phyloP scores from a whole-genome alignment of 2,113 vertebrate species.

The Daubentonia madagascariensis region DNA sequence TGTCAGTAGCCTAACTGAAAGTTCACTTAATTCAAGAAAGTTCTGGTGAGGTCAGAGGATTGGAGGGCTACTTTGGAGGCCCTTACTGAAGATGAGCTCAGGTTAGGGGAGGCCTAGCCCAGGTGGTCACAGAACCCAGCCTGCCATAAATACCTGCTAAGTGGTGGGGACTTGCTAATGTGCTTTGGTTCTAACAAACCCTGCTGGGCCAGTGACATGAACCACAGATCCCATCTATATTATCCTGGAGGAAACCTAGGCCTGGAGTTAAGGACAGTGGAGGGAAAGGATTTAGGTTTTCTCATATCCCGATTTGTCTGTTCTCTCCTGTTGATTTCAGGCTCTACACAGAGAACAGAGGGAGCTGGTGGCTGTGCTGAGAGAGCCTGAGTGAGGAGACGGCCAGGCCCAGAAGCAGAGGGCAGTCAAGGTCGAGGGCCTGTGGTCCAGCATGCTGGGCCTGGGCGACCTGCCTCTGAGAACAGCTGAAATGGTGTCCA shows the following conservation, averaged over 20 bases:
- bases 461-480: background rate
- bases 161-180: background rate
- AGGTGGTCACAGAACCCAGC: background rate
- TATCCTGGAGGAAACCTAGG: background rate
- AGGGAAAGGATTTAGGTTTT: background rate
- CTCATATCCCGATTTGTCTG: accelerated
- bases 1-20: background rate
- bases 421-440: background rate
- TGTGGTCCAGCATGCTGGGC: background rate
- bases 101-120: background rate
- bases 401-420: background rate
- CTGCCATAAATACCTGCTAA: background rate
- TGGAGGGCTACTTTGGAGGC: background rate
- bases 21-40: background rate
- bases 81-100: background rate
- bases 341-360: conserved; percentile 69
- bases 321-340: conserved; percentile 56
- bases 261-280: background rate
- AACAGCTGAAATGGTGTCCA: background rate
- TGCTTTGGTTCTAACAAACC: background rate
- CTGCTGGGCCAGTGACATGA: background rate
- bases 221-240: accelerated
- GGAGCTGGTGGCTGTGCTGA: conserved; percentile 64
- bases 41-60: background rate
- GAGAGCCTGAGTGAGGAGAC: conserved; percentile 63